A percentile compares a stretch with the other conserved stretches of the same genome.
These are phyloP conservation scores for Panonychus citri DNA, from an alignment of 1,140 invertebrate genomes.

Conservation along the genomic window DNA sequence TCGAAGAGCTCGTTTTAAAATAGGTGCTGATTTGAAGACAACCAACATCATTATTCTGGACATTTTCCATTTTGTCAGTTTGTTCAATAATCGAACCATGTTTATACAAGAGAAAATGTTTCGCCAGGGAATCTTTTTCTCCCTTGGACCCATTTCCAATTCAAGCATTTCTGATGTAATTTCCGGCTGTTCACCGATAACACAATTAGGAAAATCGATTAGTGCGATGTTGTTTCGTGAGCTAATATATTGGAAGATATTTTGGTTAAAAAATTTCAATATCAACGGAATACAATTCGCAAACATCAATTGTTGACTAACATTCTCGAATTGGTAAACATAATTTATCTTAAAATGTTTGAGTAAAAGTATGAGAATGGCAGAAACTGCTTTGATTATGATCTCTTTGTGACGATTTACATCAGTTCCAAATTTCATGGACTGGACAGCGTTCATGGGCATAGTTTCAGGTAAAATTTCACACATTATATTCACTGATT, in stretches of 20 bases:
- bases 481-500: constrained; percentile 92
- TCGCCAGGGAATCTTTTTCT: constrained; percentile 69
- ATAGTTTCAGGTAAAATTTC: constrained; percentile 91
- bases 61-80: constrained; percentile 98
- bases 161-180: constrained; percentile 62
- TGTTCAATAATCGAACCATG: constrained; percentile 84
- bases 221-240: constrained; percentile 84
- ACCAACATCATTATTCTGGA: constrained; percentile 99
- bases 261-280: constrained; percentile 97
- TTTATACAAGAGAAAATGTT: constrained; percentile 98
- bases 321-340: constrained; percentile 96
- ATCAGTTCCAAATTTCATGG: constrained; percentile 86
- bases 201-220: constrained; percentile 83
- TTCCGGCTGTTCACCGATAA: constrained; percentile 84
- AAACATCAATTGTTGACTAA: constrained; percentile 95
- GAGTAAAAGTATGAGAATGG: constrained; percentile 66
- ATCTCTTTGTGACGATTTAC: constrained; percentile 97
- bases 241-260: constrained; percentile 71
- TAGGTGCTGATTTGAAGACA: constrained; percentile 96
- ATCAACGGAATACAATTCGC: constrained; percentile 97
- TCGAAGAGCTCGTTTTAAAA: constrained; percentile 85
- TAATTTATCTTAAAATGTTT: constrained; percentile 99
- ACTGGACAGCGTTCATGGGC: constrained; percentile 89
- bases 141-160: constrained; percentile 6
- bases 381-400: constrained; percentile 91